Conservation (phyloP, 1,140 invertebrate genomes). For the Pararge aegeria region DNA sequence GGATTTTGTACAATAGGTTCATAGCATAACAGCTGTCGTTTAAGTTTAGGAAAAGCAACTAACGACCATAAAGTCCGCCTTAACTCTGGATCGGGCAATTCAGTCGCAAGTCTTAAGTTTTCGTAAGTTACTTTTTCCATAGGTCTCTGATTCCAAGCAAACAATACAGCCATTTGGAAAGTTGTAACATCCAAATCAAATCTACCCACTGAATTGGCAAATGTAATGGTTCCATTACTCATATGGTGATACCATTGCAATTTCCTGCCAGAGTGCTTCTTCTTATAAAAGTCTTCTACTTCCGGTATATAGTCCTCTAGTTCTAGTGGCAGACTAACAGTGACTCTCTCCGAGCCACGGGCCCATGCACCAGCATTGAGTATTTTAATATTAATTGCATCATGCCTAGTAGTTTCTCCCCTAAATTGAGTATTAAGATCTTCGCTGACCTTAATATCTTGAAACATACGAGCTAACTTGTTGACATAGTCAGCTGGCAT, state of each 20-base stretch:
- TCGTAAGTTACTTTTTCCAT: slow-evolving; percentile 96
- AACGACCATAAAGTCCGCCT: slow-evolving; percentile 98
- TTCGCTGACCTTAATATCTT: slow-evolving; percentile 99
- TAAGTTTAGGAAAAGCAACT: slow-evolving; percentile 98
- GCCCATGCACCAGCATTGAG: slow-evolving; percentile 99
- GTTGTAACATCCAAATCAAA: slow-evolving; percentile 99
- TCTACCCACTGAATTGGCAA: slow-evolving; percentile 94
- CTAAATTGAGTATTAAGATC: slow-evolving; percentile 98
- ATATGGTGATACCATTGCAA: slow-evolving; percentile 99
- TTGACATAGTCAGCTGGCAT: slow-evolving; percentile 99
- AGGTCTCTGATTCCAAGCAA: slow-evolving; percentile 98
- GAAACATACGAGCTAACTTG: slow-evolving; percentile 97
- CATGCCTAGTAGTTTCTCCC: slow-evolving; percentile 83
- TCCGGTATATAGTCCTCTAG: slow-evolving; percentile 99
- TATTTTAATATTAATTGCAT: slow-evolving; percentile 94
- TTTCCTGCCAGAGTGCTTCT: slow-evolving; percentile 98
- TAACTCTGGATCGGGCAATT: slow-evolving; percentile 97
- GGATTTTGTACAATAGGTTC: slow-evolving; percentile 89
- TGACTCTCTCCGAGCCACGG: slow-evolving; percentile 94
- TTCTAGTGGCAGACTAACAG: slow-evolving; percentile 97
- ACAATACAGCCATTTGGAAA: slow-evolving; percentile 99
- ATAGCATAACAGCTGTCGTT: slow-evolving; percentile 93
- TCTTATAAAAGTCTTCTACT: slow-evolving; percentile 96
- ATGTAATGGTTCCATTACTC: slow-evolving; percentile 99
- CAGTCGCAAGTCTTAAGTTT: slow-evolving; percentile 96